phyloP scores from a whole-genome alignment of 2,113 vertebrate species.

The Dasyornis broadbenti region DNA sequence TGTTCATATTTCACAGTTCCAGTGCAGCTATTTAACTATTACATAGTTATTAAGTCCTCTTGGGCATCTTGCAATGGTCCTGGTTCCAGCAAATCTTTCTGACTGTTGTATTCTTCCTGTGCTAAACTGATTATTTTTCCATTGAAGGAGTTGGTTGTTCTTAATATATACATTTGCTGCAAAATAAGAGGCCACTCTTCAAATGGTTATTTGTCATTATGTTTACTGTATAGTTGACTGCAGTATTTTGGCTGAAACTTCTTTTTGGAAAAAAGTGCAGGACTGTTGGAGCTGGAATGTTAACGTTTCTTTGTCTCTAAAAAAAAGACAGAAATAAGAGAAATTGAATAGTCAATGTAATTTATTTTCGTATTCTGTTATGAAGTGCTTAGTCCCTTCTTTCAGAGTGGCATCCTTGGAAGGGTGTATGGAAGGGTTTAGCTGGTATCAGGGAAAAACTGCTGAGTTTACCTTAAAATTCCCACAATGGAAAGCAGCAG shows the following conservation, averaged over 20 bases:
- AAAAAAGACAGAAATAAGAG: neutral
- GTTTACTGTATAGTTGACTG: neutral
- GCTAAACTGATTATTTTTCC: constrained; percentile 6
- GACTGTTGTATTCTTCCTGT: neutral
- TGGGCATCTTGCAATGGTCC: neutral
- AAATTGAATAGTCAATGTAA: neutral
- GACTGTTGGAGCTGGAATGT: neutral
- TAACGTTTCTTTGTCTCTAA: neutral
- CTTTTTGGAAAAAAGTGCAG: neutral
- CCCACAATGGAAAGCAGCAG: accelerated
- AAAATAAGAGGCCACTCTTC: neutral
- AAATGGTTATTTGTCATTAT: neutral
- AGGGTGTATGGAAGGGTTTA: neutral
- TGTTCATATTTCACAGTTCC: constrained; percentile 22
- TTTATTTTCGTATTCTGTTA: neutral
- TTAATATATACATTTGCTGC: neutral
- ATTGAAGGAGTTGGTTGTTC: neutral
- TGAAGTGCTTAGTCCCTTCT: neutral
- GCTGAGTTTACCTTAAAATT: neutral
- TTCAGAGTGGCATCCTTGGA: neutral
- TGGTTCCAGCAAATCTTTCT: neutral
- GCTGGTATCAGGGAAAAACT: neutral
- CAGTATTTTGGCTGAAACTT: neutral
- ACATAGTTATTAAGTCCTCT: neutral
- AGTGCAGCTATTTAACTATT: neutral